These are phyloP conservation scores for Notoglanidium macrostoma DNA, from an alignment of 2,797 vertebrate species.

Conservation along the genomic window DNA sequence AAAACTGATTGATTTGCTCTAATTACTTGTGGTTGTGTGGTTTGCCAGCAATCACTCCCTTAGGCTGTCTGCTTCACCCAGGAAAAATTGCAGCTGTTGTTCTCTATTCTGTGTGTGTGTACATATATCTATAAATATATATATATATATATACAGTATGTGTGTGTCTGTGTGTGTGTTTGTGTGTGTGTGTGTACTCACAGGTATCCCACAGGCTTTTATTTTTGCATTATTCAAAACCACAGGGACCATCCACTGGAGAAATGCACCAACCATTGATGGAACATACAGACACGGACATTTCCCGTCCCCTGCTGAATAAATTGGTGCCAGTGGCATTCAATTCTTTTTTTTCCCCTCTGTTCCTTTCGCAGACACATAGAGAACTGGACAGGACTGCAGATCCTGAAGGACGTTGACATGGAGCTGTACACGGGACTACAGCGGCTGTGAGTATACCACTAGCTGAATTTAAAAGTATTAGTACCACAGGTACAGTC, in stretches of 20 bases:
- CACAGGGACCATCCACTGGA: slow-evolving; percentile 34
- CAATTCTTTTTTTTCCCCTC: slow-evolving; percentile 45
- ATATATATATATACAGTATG: too few species aligned
- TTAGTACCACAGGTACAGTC: background rate
- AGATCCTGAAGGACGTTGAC: slow-evolving; percentile 92
- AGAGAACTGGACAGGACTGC: slow-evolving; percentile 95
- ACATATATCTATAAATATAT: slow-evolving; percentile 37
- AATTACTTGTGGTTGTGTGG: slow-evolving; percentile 42
- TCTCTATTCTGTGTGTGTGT: slow-evolving; percentile 5
- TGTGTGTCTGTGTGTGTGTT: too few species aligned
- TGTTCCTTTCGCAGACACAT: slow-evolving; percentile 85
- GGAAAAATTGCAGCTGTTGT: slow-evolving; percentile 32
- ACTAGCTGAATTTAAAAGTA: background rate
- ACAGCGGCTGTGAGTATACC: slow-evolving; percentile 90
- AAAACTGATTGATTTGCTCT: slow-evolving; percentile 44
- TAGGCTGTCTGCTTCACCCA: slow-evolving; percentile 32
- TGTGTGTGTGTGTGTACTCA: background rate
- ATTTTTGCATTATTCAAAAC: slow-evolving; percentile 52
- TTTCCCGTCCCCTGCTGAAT: slow-evolving; percentile 42
- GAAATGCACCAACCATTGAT: slow-evolving; percentile 27
- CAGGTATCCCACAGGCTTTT: slow-evolving; percentile 21
- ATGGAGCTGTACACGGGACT: slow-evolving; percentile 98
- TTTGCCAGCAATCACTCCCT: slow-evolving; percentile 46
- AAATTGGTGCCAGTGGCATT: slow-evolving; percentile 46
- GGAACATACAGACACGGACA: slow-evolving; percentile 13